Conservation (phyloP, 2,113 vertebrate species). For the Fulica atra region DNA sequence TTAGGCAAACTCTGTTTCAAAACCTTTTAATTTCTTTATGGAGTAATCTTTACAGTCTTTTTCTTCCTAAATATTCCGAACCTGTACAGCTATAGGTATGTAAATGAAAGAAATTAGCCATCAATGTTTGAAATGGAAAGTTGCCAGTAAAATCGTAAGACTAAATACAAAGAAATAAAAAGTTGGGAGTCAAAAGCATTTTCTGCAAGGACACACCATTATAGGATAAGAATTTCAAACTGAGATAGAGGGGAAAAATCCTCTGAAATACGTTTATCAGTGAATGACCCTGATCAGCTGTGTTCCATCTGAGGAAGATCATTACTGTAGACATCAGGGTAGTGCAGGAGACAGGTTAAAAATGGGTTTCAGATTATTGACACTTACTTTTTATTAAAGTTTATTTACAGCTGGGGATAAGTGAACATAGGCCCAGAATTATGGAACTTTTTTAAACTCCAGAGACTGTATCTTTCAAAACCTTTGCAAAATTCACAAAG, state of each 20-base stretch:
- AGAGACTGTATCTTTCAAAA: conserved; percentile 68
- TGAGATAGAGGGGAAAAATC: conserved; percentile 74
- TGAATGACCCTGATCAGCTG: conserved; percentile 75
- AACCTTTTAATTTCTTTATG: neutral
- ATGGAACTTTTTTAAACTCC: conserved; percentile 65
- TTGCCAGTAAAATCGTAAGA: neutral
- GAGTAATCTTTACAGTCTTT: neutral
- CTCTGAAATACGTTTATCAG: conserved; percentile 77
- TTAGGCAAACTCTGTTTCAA: neutral
- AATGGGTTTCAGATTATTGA: conserved; percentile 76
- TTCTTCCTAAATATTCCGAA: neutral
- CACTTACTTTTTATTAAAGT: conserved; percentile 72
- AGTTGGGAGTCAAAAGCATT: conserved; percentile 26
- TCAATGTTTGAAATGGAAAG: conserved; percentile 7
- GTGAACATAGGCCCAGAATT: conserved; percentile 50
- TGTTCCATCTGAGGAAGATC: conserved; percentile 70
- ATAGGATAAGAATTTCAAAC: conserved; percentile 71
- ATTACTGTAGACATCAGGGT: conserved; percentile 50
- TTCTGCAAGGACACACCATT: conserved; percentile 66
- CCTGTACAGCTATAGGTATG: neutral
- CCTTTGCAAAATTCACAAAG: conserved; percentile 52
- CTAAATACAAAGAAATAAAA: conserved; percentile 32
- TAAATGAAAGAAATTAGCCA: neutral
- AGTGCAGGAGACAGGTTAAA: conserved; percentile 67
- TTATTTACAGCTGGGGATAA: conserved; percentile 65